Evolutionary conservation across 2,888 invertebrate genomes (phyloP).

Genomic region (Sinelater perroti): DNA sequence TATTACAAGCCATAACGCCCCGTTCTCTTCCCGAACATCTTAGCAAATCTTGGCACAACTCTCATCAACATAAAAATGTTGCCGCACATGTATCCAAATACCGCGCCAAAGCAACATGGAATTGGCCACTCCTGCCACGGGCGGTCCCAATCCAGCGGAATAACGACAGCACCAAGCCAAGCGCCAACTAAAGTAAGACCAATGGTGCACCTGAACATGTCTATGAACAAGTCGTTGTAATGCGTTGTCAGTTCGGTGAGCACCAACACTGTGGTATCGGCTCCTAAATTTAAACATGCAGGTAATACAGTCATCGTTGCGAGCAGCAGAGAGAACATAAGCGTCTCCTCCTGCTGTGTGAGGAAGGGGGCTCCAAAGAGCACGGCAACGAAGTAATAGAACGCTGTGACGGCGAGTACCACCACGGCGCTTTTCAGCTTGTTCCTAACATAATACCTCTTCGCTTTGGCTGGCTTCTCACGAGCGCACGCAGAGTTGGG

Average conservation of each 20-base stretch:
- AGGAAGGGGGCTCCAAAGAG: slow-evolving; percentile 75
- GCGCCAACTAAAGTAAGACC: slow-evolving; percentile 74
- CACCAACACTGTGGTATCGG: slow-evolving; percentile 65
- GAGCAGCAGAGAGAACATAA: slow-evolving; percentile 71
- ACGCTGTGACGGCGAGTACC: slow-evolving; percentile 60
- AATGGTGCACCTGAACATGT: slow-evolving; percentile 68
- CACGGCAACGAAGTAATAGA: slow-evolving; percentile 70
- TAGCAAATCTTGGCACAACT: slow-evolving; percentile 3
- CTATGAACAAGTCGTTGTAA: slow-evolving; percentile 64
- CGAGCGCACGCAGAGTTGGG: neutral
- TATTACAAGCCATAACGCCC: slow-evolving; percentile 39
- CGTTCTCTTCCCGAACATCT: slow-evolving; percentile 28
- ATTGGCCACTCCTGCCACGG: slow-evolving; percentile 88
- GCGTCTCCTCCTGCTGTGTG: slow-evolving; percentile 71
- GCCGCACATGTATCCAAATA: slow-evolving; percentile 66
- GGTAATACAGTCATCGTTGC: slow-evolving; percentile 72
- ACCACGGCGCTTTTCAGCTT: slow-evolving; percentile 61
- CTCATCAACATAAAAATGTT: slow-evolving; percentile 20
- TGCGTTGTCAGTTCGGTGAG: slow-evolving; percentile 64
- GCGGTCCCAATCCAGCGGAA: slow-evolving; percentile 91
- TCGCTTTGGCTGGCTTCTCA: slow-evolving; percentile 45
- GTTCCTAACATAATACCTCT: slow-evolving; percentile 41
- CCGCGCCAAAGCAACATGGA: slow-evolving; percentile 74
- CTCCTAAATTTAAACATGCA: slow-evolving; percentile 68
- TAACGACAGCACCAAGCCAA: slow-evolving; percentile 85